A percentile compares a stretch with the other conserved stretches of the same genome.
phyloP scores from a whole-genome alignment of 2,888 invertebrate species.

The Drosophila pseudotalamancana region DNA sequence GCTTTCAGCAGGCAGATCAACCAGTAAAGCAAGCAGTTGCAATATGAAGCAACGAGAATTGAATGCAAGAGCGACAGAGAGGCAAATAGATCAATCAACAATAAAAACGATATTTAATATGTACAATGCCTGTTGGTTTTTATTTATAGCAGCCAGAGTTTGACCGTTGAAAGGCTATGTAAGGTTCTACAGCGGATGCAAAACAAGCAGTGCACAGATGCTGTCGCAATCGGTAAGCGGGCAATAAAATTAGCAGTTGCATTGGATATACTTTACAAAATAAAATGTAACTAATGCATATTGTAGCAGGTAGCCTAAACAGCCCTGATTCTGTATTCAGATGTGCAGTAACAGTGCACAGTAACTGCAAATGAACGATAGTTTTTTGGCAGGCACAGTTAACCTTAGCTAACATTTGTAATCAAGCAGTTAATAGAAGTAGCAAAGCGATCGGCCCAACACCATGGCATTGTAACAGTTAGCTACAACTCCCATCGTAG shows the following conservation, averaged over 20 bases:
- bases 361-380: not conserved
- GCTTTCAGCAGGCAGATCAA: slow-evolving; percentile 49
- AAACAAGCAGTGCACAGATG: not conserved
- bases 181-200: not conserved
- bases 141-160: slow-evolving; percentile 2
- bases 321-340: no score
- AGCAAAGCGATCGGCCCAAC: not conserved
- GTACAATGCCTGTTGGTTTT: slow-evolving; percentile 2
- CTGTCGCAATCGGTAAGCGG: no score
- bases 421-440: not conserved
- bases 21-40: slow-evolving; percentile 21
- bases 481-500: not conserved
- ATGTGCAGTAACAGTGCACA: no score
- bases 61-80: slow-evolving; percentile 18
- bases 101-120: slow-evolving; percentile 59
- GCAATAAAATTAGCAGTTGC: no score
- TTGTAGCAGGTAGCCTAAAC: no score
- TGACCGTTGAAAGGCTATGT: not conserved
- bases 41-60: not conserved
- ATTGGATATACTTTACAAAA: no score
- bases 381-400: not conserved
- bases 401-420: no score
- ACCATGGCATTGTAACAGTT: not conserved
- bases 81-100: slow-evolving; percentile 61
- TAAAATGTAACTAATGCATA: no score